phyloP scores from a whole-genome alignment of 1,140 invertebrate genomes.

The Chrysomallon squamiferum region DNA sequence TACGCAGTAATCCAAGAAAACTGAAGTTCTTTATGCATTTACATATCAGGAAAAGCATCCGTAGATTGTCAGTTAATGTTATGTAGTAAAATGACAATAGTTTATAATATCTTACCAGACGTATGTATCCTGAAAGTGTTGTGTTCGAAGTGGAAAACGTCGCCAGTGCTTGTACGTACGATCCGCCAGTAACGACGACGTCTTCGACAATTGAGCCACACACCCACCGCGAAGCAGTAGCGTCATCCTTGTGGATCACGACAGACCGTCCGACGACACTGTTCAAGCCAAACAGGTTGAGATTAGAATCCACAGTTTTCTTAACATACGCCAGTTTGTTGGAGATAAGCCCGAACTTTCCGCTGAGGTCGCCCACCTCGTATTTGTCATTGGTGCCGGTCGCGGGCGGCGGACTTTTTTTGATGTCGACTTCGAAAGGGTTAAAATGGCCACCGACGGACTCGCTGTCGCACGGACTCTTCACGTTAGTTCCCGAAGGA shows the following conservation, averaged over 20 bases:
- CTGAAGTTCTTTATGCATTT: too few species aligned
- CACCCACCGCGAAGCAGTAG: conserved; percentile 59
- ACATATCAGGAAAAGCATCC: too few species aligned
- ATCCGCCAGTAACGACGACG: conserved; percentile 10
- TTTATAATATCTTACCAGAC: conserved; percentile 81
- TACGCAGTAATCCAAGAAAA: too few species aligned
- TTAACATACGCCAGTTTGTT: conserved; percentile 67
- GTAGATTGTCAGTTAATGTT: too few species aligned
- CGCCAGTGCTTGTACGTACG: conserved; percentile 20
- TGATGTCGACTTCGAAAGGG: conserved; percentile 61
- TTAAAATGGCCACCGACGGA: conserved; percentile 74
- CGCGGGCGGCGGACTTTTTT: conserved; percentile 60
- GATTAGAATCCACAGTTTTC: conserved; percentile 80
- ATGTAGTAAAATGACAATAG: too few species aligned
- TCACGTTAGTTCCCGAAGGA: conserved; percentile 69
- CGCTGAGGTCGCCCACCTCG: conserved; percentile 87
- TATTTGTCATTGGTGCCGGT: conserved; percentile 71
- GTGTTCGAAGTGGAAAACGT: conserved; percentile 63
- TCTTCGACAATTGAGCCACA: conserved; percentile 65
- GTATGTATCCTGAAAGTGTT: conserved; percentile 84
- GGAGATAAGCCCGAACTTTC: conserved; percentile 77
- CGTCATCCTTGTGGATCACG: conserved; percentile 75
- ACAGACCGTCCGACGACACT: conserved; percentile 84
- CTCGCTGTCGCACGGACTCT: conserved; percentile 83
- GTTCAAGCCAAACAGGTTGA: conserved; percentile 80